These are phyloP conservation scores for Trichogramma dendrolimi DNA, from an alignment of 2,888 invertebrate species.

Conservation along the genomic window DNA sequence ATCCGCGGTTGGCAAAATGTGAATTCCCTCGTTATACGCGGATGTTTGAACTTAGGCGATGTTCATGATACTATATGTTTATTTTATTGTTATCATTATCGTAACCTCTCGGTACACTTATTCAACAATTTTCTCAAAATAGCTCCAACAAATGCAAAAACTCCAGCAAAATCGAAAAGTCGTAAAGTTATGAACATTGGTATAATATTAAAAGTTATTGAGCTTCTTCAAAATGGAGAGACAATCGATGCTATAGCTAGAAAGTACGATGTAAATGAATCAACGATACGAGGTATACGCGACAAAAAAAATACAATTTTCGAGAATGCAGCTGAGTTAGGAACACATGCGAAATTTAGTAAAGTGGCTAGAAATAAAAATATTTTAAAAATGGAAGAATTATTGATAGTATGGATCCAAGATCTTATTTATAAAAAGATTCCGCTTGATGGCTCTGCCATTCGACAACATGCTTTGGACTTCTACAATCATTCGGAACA, in stretches of 20 bases:
- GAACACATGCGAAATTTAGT: not conserved
- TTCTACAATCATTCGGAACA: no score
- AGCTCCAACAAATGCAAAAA: not conserved
- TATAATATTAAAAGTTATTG: not conserved
- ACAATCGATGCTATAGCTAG: not conserved
- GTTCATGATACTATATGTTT: no score
- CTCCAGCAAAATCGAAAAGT: not conserved
- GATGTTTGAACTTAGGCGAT: no score
- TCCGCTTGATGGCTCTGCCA: no score
- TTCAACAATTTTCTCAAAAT: not conserved
- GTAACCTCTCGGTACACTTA: not conserved
- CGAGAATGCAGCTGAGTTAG: not conserved
- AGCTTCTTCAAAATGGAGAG: not conserved
- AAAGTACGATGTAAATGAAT: not conserved
- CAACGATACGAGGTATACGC: not conserved
- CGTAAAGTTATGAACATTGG: not conserved
- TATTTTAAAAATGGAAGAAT: constrained; percentile 3
- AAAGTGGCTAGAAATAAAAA: constrained; percentile 1
- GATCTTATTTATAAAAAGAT: no score
- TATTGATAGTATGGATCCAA: no score
- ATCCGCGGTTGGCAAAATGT: no score
- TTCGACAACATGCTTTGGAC: no score
- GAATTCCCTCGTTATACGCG: no score
- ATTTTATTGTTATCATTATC: no score
- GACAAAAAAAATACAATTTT: not conserved